These are phyloP conservation scores for Tiaroga cobitis DNA, from an alignment of 2,797 vertebrate species.

Conservation along the genomic window DNA sequence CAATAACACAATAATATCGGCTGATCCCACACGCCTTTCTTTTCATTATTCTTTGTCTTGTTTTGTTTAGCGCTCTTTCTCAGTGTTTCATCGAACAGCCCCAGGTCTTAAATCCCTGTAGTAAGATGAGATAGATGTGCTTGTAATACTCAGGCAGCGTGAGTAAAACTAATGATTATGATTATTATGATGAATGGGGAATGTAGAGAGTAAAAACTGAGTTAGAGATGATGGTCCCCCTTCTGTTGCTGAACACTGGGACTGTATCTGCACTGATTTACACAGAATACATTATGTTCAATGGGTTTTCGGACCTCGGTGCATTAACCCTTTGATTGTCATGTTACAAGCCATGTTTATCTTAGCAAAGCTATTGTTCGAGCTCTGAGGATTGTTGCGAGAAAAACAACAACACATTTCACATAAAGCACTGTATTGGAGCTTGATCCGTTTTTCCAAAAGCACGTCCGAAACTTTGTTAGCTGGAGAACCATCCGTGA, in stretches of 20 bases:
- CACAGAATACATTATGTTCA: neutral
- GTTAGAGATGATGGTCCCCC: conserved; percentile 23
- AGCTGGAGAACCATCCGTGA: neutral
- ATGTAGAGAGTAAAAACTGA: conserved; percentile 65
- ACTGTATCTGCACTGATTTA: conserved; percentile 26
- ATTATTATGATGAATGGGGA: conserved; percentile 91
- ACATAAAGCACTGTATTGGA: neutral
- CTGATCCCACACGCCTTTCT: conserved; percentile 50
- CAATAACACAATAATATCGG: conserved; percentile 15
- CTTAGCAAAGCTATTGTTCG: neutral
- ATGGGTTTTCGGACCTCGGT: neutral
- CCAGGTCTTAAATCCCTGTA: conserved; percentile 78
- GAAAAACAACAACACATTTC: neutral
- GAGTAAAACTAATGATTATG: conserved; percentile 86
- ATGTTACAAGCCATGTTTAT: neutral
- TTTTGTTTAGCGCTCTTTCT: conserved; percentile 56
- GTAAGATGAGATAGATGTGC: conserved; percentile 90
- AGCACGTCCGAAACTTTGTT: neutral
- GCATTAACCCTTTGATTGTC: neutral
- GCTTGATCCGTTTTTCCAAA: neutral
- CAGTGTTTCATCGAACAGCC: conserved; percentile 70
- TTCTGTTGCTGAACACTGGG: neutral
- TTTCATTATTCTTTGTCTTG: conserved; percentile 55
- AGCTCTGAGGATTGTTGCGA: neutral
- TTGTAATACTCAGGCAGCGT: conserved; percentile 82